Base-by-base conservation (phyloP, 2,797 vertebrate species). In the Siniperca undulata region DNA sequence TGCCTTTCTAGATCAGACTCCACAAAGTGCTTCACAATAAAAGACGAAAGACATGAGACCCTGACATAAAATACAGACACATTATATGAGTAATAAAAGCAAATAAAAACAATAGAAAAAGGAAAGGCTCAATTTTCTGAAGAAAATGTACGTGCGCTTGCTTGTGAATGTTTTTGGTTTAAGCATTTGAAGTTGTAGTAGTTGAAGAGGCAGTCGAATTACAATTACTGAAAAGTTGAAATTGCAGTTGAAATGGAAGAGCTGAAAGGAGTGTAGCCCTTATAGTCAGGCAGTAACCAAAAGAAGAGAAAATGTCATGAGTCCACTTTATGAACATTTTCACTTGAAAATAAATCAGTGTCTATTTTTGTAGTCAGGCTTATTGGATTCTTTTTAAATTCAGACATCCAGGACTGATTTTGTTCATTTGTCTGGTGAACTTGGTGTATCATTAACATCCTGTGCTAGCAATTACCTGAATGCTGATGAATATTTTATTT, bases 401-500 rank as follows among this genome's bases (percentile, higher is more conserved):
- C 10, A 24, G 34, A 42, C 16, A 68, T 42, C 14, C 3, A 44
- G 12, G 58, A 61, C 71, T 73, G 68, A 67, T 72, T 80, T 84
- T 82, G 72, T 36, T 50, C 52, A 13, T 11, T 77, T 67, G 42
- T 42, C 61, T 55, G 42, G 48, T 62, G 4, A 42, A 61, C 60
- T 66, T 50, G 2, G 61, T 82, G 46, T 68, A 67, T 74, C 48
- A 79, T 81, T 52, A 53, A 70, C 69, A 62, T 44, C 36, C 46
- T 70, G 19, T 68, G 65, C 24, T 27, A 62, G 48, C 69, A 64
- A 44, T 84, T 77, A 82, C 60, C 36, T 46, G 17, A 79, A 72
- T 72, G 74, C 61, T 59, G 42, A 70, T 89, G 24, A 82, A 82
- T 72, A 66, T 89, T 71, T 71, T 2, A 66, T 58, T 40, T n/a